Evolutionary conservation across 2,113 vertebrate species (phyloP).

Genomic region (Capricornis sumatraensis): DNA sequence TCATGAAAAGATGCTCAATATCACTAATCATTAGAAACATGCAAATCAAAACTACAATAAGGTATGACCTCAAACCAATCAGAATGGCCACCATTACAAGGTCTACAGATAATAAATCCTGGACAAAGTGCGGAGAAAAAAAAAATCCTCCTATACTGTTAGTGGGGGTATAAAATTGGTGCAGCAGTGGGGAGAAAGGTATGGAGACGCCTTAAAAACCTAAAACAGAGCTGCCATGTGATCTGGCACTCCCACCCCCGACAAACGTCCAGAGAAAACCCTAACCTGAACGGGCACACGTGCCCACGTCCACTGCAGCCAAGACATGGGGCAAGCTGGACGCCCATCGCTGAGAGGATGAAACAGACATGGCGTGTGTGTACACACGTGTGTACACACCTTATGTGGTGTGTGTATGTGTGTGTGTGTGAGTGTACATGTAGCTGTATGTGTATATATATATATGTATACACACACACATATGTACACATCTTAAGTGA

Average conservation of each 20-base stretch:
- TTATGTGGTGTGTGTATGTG: accelerated
- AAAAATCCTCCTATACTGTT: background rate
- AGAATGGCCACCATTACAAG: background rate
- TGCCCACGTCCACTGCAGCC: background rate
- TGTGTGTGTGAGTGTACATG: too few relatives aligned
- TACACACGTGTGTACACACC: too few relatives aligned
- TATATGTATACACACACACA: accelerated
- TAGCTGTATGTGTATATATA: too few relatives aligned
- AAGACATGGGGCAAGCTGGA: too few relatives aligned
- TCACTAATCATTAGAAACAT: background rate
- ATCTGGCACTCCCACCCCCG: background rate
- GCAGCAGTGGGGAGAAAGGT: background rate
- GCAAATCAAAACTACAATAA: background rate
- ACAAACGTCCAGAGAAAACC: background rate
- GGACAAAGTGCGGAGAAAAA: background rate
- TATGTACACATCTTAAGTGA: too few relatives aligned
- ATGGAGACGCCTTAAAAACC: background rate
- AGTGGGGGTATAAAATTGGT: background rate
- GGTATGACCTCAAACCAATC: background rate
- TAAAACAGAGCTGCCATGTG: background rate
- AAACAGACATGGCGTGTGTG: accelerated
- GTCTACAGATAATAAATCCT: background rate
- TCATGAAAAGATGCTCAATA: background rate
- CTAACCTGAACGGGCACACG: background rate
- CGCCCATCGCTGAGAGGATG: background rate